Percentiles rank a stretch among this genome's conserved stretches.
Evolutionary conservation across 2,888 invertebrate species (phyloP).

Genomic region (Melipona beecheii): DNA sequence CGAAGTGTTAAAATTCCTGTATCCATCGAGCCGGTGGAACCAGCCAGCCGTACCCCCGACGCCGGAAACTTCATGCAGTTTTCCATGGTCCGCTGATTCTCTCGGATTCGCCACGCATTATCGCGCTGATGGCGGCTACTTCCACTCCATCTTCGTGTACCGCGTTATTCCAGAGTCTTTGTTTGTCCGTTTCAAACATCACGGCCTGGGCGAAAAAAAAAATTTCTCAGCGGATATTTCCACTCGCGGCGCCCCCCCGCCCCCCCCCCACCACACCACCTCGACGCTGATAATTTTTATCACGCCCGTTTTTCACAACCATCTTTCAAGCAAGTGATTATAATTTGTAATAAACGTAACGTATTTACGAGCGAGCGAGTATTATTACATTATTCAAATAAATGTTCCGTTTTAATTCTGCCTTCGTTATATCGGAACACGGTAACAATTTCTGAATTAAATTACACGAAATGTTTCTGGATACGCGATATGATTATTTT

Average conservation of each 20-base stretch:
- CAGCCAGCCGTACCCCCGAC: constrained; percentile 69
- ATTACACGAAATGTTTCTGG: background rate
- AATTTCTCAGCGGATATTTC: constrained; percentile 5
- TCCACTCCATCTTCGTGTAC: constrained; percentile 72
- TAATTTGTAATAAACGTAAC: background rate
- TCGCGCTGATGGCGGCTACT: constrained; percentile 75
- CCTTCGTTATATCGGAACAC: background rate
- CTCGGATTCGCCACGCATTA: constrained; percentile 74
- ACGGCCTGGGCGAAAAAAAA: constrained; percentile 10
- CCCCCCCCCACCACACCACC: background rate
- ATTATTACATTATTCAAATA: constrained; percentile 4
- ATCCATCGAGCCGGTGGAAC: constrained; percentile 50
- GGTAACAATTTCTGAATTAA: background rate
- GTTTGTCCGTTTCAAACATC: constrained; percentile 48
- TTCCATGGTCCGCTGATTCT: constrained; percentile 78
- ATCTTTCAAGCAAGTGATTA: background rate
- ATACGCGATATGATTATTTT: background rate
- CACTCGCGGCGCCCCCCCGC: background rate
- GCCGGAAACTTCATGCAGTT: constrained; percentile 79
- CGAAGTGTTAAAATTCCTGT: constrained; percentile 71
- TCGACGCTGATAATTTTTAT: background rate
- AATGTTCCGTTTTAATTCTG: background rate
- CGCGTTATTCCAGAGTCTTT: constrained; percentile 38
- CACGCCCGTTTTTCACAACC: background rate
- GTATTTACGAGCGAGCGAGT: background rate